Evolutionary conservation across 2,888 invertebrate genomes (phyloP), one percentile per base, ranked within the genome.

Genomic region (Cerceris ruficornis): DNA sequence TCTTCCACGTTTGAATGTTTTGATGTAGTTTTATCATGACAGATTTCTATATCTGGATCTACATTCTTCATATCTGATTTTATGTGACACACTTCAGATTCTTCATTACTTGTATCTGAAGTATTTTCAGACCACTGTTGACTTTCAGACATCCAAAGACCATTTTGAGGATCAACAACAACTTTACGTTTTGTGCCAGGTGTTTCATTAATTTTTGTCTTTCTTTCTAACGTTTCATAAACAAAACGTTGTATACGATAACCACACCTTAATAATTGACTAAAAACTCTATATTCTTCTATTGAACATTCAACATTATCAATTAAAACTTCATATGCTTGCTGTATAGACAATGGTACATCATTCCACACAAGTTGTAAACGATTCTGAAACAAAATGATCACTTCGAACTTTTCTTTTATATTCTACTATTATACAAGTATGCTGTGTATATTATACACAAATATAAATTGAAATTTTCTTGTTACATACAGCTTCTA

Each of bases 301-400:
- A 94, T 73, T 15, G 93, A 88, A 81, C 92, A 93, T 43, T 90
- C 88, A 0, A 87, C 82, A 65, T 86, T 88, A 65, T 91, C 88
- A 42, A 94, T 91, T 58, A 95, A 88, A 78, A 95, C 89, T 41
- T 93, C 91, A 85, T 95, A 96, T 11, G 95, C 95, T 92, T 95
- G 95, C 90, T 95, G 95, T 57, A 96, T 90, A 74, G 95, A 95
- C 17, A 96, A 93, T 68, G 94, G 93, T 0, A 95, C 92, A 46
- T 93, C 93, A 88, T 94, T 93, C 91, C 94, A 93, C 76, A 92
- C 93, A 13, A 96, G 92, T 86, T 94, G 94, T 14, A 96, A 91
- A 84, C 93, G 93, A 89, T 95, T 95, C 96, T 96, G 92, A 75
- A 94, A 92, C 82, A 85, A 75, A 69, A 41, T 39, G 69, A 41